Base-by-base conservation (phyloP, 2,797 vertebrate genomes). In the Nasua narica region DNA sequence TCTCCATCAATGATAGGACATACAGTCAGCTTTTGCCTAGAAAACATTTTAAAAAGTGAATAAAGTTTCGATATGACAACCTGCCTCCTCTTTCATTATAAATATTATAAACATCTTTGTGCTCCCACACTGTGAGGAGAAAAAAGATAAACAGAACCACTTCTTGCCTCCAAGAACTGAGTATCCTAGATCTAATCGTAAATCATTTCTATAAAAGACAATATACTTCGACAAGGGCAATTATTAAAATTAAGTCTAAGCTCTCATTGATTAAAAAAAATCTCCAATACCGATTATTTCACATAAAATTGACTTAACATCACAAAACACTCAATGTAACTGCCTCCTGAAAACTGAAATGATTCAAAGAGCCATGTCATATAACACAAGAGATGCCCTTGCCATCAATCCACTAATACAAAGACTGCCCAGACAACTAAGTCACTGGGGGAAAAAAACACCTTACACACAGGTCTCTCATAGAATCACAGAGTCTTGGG, bases 1-100 rank as follows among this genome's bases (percentile, higher is more conserved):
- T 99, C 98, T 29, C 98, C 98, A 50, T 99, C 98, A 11, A 99
- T 98, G 95, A 99, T 92, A 10, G 99, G 99, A 86, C 99, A 99
- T 58, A 99, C 99, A 7, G 99, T 99, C 97, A 99, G 97, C 88
- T 99, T 98, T 46, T 98, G 99, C 96, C 99, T 99, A 95, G 46
- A 60, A 97, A 96, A 74, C 50, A 76, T 78, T 40, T 87, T 29
- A 0, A 8, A 74, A 90, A 83, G 62, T 94, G 27, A 94, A 7
- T 89, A 70, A 65, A 77, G 46, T 29, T 92, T 32, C 21, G 35
- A 79, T n/a, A 40, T 69, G 46, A 83, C 21, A 84, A 15, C 1
- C 74, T 25, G 27, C n/a, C 35, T 88, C 56, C 13, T 65, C 83
- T 72, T 65, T 65, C n/a, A 67, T 67, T 46, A 92, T 16, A 79